These are phyloP conservation scores for Grallaria varia DNA, from an alignment of 2,113 vertebrate genomes.

Conservation along the genomic window DNA sequence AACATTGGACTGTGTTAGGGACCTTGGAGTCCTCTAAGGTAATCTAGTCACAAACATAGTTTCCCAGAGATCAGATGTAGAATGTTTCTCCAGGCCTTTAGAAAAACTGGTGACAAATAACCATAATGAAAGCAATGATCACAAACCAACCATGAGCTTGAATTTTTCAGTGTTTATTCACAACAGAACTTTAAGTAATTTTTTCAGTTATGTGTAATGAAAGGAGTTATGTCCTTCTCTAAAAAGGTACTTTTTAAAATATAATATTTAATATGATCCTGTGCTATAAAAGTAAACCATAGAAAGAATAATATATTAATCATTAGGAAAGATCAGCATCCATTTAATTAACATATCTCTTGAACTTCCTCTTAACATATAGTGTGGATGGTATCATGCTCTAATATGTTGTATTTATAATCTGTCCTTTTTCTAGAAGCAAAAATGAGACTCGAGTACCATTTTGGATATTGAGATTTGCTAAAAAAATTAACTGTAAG, in stretches of 20 bases:
- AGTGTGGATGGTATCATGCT: not conserved
- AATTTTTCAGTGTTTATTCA: not conserved
- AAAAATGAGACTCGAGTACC: not conserved
- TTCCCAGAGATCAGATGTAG: not conserved
- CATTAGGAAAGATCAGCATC: not conserved
- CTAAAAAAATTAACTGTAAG: not conserved
- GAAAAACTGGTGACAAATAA: not conserved
- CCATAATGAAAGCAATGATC: not conserved
- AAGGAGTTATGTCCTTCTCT: not conserved
- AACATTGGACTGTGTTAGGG: not conserved
- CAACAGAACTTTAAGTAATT: not conserved
- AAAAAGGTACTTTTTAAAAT: not conserved
- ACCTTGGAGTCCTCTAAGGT: not conserved
- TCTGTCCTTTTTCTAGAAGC: not conserved
- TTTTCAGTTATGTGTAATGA: not conserved
- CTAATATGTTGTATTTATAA: constrained; percentile 16
- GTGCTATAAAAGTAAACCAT: not conserved
- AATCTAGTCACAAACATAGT: not conserved
- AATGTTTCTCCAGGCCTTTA: not conserved
- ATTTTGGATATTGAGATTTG: constrained; percentile 17
- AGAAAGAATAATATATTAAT: not conserved
- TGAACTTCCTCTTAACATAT: not conserved
- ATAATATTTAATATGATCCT: not conserved
- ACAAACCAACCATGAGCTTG: not conserved
- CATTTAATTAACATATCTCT: not conserved